phyloP scores from a whole-genome alignment of 2,113 vertebrate species.

The Tricholaema leucomelas region DNA sequence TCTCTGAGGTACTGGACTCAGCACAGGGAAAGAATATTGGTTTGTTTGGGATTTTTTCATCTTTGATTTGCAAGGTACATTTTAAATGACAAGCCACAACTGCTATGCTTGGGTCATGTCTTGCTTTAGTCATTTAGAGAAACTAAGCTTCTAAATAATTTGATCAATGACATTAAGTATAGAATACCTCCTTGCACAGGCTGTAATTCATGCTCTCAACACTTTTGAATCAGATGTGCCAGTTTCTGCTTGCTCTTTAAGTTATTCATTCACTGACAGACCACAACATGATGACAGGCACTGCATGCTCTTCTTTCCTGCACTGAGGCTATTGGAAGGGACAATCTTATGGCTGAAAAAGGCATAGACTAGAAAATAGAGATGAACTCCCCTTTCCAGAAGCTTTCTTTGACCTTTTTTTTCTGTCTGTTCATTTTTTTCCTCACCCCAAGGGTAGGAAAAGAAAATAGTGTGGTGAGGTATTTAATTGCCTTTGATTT shows the following conservation, averaged over 20 bases:
- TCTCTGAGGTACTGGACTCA: too few species aligned
- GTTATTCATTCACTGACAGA: neutral
- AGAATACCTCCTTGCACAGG: neutral
- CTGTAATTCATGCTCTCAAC: neutral
- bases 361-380: neutral
- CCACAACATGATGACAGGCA: neutral
- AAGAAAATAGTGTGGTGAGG: neutral
- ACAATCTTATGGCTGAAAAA: neutral
- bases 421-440: neutral
- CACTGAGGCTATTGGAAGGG: neutral
- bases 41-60: neutral
- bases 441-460: rapidly evolving
- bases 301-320: neutral
- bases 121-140: neutral
- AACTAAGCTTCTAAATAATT: neutral
- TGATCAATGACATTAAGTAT: neutral
- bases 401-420: neutral
- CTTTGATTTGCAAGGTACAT: neutral
- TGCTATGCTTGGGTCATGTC: neutral
- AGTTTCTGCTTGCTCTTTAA: neutral
- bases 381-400: neutral
- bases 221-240: neutral
- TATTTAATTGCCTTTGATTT: neutral
- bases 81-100: neutral
- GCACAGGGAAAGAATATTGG: too few species aligned